Evolutionary conservation across 2,888 invertebrate genomes (phyloP), one percentile per base, ranked within the genome.

Genomic region (Orchestes rusci): DNA sequence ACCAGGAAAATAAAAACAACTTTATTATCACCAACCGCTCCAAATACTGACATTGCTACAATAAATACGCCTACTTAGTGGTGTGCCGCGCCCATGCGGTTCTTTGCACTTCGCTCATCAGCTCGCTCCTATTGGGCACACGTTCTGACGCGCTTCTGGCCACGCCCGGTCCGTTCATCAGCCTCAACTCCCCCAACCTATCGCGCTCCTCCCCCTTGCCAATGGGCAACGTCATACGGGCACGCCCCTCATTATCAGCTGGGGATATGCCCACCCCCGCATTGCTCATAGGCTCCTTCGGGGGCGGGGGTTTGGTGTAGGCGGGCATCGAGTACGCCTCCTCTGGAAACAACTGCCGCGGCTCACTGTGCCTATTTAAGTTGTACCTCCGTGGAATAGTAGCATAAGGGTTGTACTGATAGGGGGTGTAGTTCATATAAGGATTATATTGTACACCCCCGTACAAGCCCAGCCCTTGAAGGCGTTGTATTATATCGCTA

Each of bases 51-150:
- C n/a, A n/a, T n/a, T n/a, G n/a, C n/a, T 23, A 5, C 23, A 23
- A 10, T 5, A 23, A 23, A 30, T 19, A 30, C 8, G 8, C 17
- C 53, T 68, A 89, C 70, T 89, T 90, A 20, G 89, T 90, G 18
- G 90, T 91, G 63, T 90, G 90, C 56, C 90, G 74, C 15, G 88
- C 87, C 89, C 89, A 90, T 51, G 82, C 79, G 4, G 84, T 81
- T 53, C 89, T 74, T 60, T 82, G 82, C 55, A 90, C 79, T 57
- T 88, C 84, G 16, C 80, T 80, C 85, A 89, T 86, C 64, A 88
- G 74, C 63, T 89, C 88, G 67, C 84, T 89, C 40, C 87, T 77
- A 62, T 88, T 84, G 3, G 89, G 87, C 48, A 89, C 82, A 65
- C 86, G 85, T 60, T 89, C 90, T 68, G 89, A 89, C 19, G 88